Base-by-base conservation (phyloP, 2,797 vertebrate genomes). In the Artibeus lituratus region DNA sequence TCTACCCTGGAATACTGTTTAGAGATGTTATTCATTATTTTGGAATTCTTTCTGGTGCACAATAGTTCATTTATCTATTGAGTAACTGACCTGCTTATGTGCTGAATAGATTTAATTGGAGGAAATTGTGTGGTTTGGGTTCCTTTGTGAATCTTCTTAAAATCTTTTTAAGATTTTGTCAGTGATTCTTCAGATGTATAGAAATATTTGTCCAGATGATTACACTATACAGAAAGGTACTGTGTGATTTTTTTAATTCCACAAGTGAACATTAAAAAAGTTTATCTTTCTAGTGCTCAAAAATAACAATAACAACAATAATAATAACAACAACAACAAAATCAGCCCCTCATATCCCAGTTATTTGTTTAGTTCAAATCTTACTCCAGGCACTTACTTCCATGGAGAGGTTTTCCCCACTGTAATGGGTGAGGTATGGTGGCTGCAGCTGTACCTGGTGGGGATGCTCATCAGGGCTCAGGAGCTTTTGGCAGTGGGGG, bases 171-270 rank as follows among this genome's bases (percentile, higher is more conserved):
- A 42, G 39, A 42, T 42, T 4, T 96, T 94, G 81, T 96, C 44
- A 96, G 91, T 98, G 95, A 97, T 97, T 97, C 96, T 98, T 96
- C 87, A 98, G 97, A 98, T 97, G 94, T 93, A 94, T 84, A 39
- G 90, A 91, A 96, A 94, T 96, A 88, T 76, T 96, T 95, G 42
- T 96, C 62, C 62, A 94, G 77, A 93, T 89, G 51, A 67, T 0
- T 91, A 76, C 7, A 74, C 55, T 44, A 37, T 53, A n/a, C n/a
- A 72, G 35, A 92, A 72, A 90, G 86, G 82, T 35, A 26, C n/a
- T 11, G 4, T 67, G 49, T 57, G 47, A 62, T 85, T 90, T 92
- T 92, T 77, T 69, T 3, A 76, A 51, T 90, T 19, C 82, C 8
- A 21, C 69, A 94, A 78, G n/a, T 76, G 69, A 86, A 77, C 77